phyloP scores from a whole-genome alignment of 2,888 invertebrate species.

The Himalopsyche anomala region DNA sequence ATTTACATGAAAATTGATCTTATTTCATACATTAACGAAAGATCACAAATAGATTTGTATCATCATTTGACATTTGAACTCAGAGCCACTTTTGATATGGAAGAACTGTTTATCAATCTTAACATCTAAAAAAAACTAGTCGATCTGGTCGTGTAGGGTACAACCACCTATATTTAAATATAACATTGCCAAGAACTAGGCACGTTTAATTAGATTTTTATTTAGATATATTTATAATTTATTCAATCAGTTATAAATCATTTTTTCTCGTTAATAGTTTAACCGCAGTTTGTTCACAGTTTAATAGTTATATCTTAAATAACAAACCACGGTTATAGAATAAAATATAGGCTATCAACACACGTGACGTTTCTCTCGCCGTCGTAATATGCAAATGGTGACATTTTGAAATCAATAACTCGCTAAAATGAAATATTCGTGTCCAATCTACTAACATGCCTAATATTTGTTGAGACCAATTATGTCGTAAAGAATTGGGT shows the following conservation, averaged over 20 bases:
- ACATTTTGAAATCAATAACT: constrained; percentile 37
- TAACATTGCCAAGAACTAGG: no score
- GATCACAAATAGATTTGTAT: no score
- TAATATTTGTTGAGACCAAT: constrained; percentile 34
- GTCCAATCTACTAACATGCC: background rate
- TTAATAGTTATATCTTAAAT: constrained; percentile 11
- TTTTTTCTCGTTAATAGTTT: constrained; percentile 23
- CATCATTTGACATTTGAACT: no score
- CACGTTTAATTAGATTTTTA: background rate
- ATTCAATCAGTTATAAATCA: background rate
- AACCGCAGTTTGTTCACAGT: constrained; percentile 20
- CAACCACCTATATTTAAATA: no score
- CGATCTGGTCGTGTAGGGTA: no score
- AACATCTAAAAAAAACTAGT: no score
- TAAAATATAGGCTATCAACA: constrained; percentile 3
- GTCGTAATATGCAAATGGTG: constrained; percentile 2
- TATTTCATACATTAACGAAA: no score
- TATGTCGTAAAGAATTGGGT: constrained; percentile 40
- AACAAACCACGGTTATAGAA: constrained; percentile 23
- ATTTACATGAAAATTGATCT: no score
- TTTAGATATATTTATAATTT: background rate
- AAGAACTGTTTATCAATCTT: no score
- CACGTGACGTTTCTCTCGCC: constrained; percentile 25
- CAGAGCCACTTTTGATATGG: no score
- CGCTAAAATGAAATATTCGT: constrained; percentile 38